phyloP scores from a whole-genome alignment of 1,140 invertebrate genomes.

The Conopomorpha cramerella region DNA sequence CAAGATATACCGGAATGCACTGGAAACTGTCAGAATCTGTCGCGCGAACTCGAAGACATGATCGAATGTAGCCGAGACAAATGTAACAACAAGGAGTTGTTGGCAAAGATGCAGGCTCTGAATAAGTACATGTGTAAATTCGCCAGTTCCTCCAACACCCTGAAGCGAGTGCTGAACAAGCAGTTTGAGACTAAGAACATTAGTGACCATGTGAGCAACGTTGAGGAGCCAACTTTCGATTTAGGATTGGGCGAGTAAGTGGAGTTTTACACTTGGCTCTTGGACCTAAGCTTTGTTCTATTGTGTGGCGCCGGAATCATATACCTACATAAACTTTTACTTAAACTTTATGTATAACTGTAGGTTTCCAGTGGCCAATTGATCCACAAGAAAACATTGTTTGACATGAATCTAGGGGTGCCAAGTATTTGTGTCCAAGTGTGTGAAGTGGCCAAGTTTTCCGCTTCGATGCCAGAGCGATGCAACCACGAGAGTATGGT shows the following conservation, averaged over 20 bases:
- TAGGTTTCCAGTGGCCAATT: background rate
- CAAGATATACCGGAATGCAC: slow-evolving; percentile 16
- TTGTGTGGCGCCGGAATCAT: too few relatives aligned
- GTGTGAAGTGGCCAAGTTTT: slow-evolving; percentile 3
- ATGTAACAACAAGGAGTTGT: slow-evolving; percentile 16
- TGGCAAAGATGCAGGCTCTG: slow-evolving; percentile 32
- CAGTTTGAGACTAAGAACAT: slow-evolving; percentile 25
- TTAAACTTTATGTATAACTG: background rate
- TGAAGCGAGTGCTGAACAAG: slow-evolving; percentile 33
- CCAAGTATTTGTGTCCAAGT: too few relatives aligned
- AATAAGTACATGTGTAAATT: slow-evolving; percentile 46
- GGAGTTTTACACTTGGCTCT: background rate
- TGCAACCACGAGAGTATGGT: slow-evolving; percentile 10
- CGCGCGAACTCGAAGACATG: slow-evolving; percentile 22
- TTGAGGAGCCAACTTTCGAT: slow-evolving; percentile 19
- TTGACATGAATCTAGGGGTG: slow-evolving; percentile 26
- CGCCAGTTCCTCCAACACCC: slow-evolving; percentile 32
- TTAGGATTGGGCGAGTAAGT: slow-evolving; percentile 20
- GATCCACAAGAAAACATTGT: slow-evolving; percentile 8
- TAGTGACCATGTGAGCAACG: slow-evolving; percentile 8
- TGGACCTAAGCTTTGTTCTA: too few relatives aligned
- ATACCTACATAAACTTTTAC: too few relatives aligned
- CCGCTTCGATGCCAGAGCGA: slow-evolving; percentile 1
- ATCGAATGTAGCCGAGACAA: slow-evolving; percentile 13
- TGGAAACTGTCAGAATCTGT: slow-evolving; percentile 18